Base-by-base conservation (phyloP, 2,888 invertebrate species). In the Drosophila peninsularis region DNA sequence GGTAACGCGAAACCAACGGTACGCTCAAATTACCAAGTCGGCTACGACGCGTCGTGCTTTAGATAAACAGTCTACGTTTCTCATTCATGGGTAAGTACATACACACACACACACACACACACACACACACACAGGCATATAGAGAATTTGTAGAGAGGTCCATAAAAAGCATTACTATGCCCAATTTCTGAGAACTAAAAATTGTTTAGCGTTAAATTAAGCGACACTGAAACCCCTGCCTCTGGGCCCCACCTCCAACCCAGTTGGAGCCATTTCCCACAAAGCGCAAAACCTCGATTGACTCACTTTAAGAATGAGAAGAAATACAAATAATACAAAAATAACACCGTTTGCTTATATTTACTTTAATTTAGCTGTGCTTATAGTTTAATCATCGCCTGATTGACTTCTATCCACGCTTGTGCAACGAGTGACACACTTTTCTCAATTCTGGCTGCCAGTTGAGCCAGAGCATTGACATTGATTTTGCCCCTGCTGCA, bases 131-230 rank as follows among this genome's bases (percentile, higher is more conserved):
- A 70, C n/a, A 19, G 17, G 47, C 17, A 17, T 17, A 47, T 45
- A n/a, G 45, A 45, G 27, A 32, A 37, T 27, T n/a, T 42, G 24
- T 27, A 63, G 61, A 45, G 24, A 70, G 82, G 75, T 66, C 66
- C 80, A 82, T 85, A 82, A 88, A 82, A 80, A 60, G 61, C 83
- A 83, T 82, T 85, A 71, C 78, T 80, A 73, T 78, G 88, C 88
- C 88, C 42, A 88, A 82, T 71, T 83, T 83, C 83, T 60, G 53
- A 72, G 83, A 88, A 83, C 30, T 62, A 47, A 57, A 73, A 76
- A 73, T 60, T 65, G 64, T 78, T 77, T 77, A 71, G 75, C 71
- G 66, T 44, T 76, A 74, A 76, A 76, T 76, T 78, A 78, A 78
- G 52, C 78, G 70, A 77, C 70, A 74, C 58, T 64, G 54, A 57